Conservation (phyloP, 2,797 vertebrate genomes). For the Micrastur ruficollis region DNA sequence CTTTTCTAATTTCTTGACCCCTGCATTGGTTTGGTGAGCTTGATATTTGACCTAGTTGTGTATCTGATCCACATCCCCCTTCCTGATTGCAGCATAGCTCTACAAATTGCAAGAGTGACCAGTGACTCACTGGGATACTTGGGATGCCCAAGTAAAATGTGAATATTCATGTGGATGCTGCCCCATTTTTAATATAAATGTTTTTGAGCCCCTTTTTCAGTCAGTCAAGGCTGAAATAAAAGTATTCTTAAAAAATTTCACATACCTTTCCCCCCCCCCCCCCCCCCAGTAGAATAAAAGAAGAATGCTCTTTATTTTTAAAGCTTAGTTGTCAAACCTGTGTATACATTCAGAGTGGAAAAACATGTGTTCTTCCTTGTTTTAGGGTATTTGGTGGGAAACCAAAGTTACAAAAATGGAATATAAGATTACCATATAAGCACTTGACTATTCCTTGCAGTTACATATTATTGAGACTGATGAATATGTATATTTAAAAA, state of each 20-base stretch:
- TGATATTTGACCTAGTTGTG: neutral
- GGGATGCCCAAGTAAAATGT: neutral
- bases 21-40: neutral
- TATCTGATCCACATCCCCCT: neutral
- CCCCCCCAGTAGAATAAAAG: neutral
- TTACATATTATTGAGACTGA: neutral
- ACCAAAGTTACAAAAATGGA: neutral
- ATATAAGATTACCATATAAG: neutral
- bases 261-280: fast-evolving
- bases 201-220: neutral
- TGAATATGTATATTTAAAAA: neutral
- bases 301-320: neutral
- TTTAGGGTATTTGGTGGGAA: neutral
- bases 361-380: neutral
- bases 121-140: neutral
- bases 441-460: neutral
- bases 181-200: neutral
- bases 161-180: neutral
- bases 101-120: neutral
- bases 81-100: neutral
- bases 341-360: neutral
- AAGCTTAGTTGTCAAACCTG: neutral
- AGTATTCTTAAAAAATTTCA: neutral
- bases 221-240: neutral
- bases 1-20: neutral